Conservation (phyloP, 1,140 invertebrate genomes). For the Sarcophaga peregrina region DNA sequence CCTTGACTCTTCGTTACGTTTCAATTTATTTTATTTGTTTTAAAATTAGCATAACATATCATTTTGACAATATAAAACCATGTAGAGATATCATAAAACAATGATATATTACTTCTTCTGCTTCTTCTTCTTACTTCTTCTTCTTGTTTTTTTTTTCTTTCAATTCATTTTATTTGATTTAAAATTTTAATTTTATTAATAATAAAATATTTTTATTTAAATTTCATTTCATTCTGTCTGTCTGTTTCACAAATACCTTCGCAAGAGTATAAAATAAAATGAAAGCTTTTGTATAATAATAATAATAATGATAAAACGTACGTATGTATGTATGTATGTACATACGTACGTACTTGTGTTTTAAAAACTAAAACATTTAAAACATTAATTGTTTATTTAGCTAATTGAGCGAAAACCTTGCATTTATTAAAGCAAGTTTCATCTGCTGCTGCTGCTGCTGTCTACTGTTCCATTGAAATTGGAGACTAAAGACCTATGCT, state of each 20-base stretch:
- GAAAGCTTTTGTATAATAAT: too few relatives aligned
- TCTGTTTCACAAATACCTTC: too few relatives aligned
- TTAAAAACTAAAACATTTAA: conserved; percentile 32
- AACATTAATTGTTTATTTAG: conserved; percentile 46
- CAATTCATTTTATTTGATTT: too few relatives aligned
- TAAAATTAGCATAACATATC: conserved; percentile 23
- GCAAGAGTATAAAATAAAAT: too few relatives aligned
- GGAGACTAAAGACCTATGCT: neutral
- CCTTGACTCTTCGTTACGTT: neutral
- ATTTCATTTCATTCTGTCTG: too few relatives aligned
- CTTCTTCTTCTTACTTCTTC: too few relatives aligned
- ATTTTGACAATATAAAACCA: conserved; percentile 3
- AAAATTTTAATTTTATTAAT: too few relatives aligned
- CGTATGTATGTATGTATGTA: neutral
- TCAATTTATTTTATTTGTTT: neutral
- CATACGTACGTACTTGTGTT: neutral
- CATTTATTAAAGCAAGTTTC: conserved; percentile 20
- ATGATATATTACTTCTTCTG: neutral
- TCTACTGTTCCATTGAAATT: too few relatives aligned
- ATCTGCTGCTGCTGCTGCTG: too few relatives aligned
- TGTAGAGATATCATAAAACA: neutral
- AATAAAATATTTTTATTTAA: too few relatives aligned
- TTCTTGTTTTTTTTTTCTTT: too few relatives aligned
- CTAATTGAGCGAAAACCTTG: conserved; percentile 47
- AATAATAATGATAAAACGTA: neutral